Evolutionary conservation across 2,888 invertebrate genomes (phyloP).

Genomic region (Tetramorium bicarinatum): DNA sequence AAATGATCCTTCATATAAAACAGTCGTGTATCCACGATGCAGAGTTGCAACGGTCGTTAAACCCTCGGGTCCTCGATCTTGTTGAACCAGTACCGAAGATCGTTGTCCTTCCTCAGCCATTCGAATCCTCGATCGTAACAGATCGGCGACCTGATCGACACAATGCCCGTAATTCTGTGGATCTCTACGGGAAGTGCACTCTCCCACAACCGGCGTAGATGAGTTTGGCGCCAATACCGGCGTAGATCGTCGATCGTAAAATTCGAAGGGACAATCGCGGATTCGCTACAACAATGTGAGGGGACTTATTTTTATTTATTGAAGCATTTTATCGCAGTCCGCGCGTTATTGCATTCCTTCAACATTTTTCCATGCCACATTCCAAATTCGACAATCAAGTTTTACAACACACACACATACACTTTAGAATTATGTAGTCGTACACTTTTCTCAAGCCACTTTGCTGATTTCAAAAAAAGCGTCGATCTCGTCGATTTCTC

Average conservation of each 20-base stretch:
- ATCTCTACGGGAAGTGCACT: slow-evolving; percentile 9
- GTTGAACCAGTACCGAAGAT: slow-evolving; percentile 67
- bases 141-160: slow-evolving; percentile 14
- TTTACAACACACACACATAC: neutral
- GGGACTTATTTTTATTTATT: slow-evolving; percentile 29
- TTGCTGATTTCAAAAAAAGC: neutral
- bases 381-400: neutral
- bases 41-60: slow-evolving; percentile 63
- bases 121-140: slow-evolving; percentile 30
- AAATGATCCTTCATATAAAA: slow-evolving; percentile 19
- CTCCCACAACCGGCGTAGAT: slow-evolving; percentile 1
- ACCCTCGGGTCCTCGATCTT: slow-evolving; percentile 67
- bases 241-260: slow-evolving; percentile 34
- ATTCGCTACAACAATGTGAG: slow-evolving; percentile 8
- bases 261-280: slow-evolving; percentile 23
- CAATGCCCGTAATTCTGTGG: slow-evolving; percentile 20
- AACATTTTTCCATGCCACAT: slow-evolving; percentile 6
- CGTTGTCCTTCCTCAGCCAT: neutral
- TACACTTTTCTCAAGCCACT: neutral
- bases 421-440: neutral
- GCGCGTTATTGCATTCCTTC: neutral
- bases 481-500: neutral
- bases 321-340: slow-evolving; percentile 16
- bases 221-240: slow-evolving; percentile 1
- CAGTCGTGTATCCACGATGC: neutral